Conservation (phyloP, 2,888 invertebrate genomes). For the Sesamia inferens region DNA sequence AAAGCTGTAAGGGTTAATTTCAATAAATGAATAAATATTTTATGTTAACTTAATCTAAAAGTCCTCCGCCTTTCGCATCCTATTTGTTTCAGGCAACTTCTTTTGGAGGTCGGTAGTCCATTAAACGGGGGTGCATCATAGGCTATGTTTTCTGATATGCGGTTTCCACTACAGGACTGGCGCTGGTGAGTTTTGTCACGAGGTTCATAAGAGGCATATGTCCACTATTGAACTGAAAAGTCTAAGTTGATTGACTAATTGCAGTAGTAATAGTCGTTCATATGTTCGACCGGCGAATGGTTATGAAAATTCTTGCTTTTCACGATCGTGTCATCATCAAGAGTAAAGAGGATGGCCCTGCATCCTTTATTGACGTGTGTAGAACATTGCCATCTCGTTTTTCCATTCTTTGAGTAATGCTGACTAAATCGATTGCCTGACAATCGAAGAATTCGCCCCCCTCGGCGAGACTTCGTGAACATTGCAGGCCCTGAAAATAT, state of each 20-base stretch:
- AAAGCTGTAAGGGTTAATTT: no score
- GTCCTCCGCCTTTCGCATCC: no score
- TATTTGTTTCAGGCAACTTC: no score
- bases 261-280: not conserved
- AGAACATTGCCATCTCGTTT: slow-evolving; percentile 69
- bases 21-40: no score
- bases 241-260: no score
- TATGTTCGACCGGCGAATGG: slow-evolving; percentile 37
- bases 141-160: not conserved
- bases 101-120: not conserved
- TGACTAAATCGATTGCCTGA: slow-evolving; percentile 69
- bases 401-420: slow-evolving; percentile 63
- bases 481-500: slow-evolving; percentile 21
- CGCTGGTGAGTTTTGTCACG: not conserved
- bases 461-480: slow-evolving; percentile 27
- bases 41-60: not conserved
- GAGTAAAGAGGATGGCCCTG: slow-evolving; percentile 65
- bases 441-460: slow-evolving; percentile 27
- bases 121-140: not conserved
- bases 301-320: slow-evolving; percentile 65
- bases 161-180: not conserved
- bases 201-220: no score
- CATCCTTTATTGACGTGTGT: slow-evolving; percentile 67
- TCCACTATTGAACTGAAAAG: no score
- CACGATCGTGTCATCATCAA: slow-evolving; percentile 64